Conservation (phyloP, 2,113 vertebrate genomes). For the Colius striatus region DNA sequence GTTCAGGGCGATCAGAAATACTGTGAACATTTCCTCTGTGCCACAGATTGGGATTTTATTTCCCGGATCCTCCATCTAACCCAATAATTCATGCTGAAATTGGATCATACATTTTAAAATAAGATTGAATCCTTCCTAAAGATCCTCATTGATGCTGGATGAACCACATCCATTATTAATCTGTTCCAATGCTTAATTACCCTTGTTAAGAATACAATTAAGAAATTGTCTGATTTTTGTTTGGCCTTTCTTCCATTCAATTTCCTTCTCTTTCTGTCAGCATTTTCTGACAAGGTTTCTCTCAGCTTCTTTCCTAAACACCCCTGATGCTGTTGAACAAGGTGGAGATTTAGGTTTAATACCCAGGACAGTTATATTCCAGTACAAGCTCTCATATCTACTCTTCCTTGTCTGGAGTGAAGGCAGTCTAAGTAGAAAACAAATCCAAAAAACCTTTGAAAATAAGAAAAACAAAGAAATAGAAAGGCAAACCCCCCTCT, state of each 20-base stretch:
- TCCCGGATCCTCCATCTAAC: not conserved
- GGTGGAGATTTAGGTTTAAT: not conserved
- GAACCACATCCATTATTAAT: constrained; percentile 38
- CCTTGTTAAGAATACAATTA: constrained; percentile 43
- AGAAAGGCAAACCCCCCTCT: not conserved
- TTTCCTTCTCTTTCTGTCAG: not conserved
- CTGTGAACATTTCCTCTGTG: not conserved
- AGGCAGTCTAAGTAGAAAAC: not conserved
- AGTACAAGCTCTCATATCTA: not conserved
- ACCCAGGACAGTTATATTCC: not conserved
- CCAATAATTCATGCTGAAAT: constrained; percentile 8
- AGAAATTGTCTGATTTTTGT: constrained; percentile 17
- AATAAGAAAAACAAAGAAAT: not conserved
- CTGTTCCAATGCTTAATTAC: constrained; percentile 45
- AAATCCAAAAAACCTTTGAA: not conserved
- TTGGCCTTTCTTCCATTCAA: constrained; percentile 5
- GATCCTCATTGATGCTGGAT: not conserved
- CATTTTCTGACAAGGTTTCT: not conserved
- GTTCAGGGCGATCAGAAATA: not conserved
- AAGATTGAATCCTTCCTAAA: constrained; percentile 8
- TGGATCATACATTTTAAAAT: constrained; percentile 1
- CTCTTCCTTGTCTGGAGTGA: not conserved
- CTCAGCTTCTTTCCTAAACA: not conserved
- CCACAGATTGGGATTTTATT: not conserved
- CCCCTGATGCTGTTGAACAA: not conserved